Evolutionary conservation across 2,797 vertebrate species (phyloP).

Genomic region (Rhinella marina): DNA sequence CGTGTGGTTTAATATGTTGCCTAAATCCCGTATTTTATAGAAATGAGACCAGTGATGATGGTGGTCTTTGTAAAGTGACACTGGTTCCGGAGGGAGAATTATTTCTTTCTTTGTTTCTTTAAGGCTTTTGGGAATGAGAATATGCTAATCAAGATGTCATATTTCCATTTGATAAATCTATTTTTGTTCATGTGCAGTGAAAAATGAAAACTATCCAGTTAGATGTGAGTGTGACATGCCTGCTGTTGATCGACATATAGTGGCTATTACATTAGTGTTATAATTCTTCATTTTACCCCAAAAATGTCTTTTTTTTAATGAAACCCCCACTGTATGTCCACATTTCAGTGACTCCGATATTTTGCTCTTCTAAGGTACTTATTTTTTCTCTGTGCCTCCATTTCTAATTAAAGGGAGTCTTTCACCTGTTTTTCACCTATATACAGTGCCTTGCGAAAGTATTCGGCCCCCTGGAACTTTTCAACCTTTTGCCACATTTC

Average conservation of each 20-base stretch:
- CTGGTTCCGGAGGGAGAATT: background rate
- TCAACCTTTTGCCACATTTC: no score
- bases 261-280: background rate
- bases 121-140: constrained; percentile 65
- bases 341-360: no score
- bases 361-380: no score
- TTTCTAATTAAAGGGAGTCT: no score
- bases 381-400: no score
- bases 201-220: background rate
- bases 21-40: background rate
- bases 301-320: background rate
- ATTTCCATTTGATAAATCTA: constrained; percentile 63
- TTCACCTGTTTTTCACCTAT: no score
- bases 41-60: constrained; percentile 50
- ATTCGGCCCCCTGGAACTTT: no score
- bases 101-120: background rate
- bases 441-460: no score
- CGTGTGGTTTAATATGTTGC: no score
- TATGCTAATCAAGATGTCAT: constrained; percentile 68
- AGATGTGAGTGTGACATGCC: background rate
- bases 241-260: background rate
- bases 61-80: constrained; percentile 62
- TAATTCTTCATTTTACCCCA: background rate
- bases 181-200: background rate
- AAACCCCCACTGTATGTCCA: no score